A percentile compares a stretch with the other conserved stretches of the same genome.
phyloP scores from a whole-genome alignment of 2,888 invertebrate genomes.

The Orthosia gracilis region DNA sequence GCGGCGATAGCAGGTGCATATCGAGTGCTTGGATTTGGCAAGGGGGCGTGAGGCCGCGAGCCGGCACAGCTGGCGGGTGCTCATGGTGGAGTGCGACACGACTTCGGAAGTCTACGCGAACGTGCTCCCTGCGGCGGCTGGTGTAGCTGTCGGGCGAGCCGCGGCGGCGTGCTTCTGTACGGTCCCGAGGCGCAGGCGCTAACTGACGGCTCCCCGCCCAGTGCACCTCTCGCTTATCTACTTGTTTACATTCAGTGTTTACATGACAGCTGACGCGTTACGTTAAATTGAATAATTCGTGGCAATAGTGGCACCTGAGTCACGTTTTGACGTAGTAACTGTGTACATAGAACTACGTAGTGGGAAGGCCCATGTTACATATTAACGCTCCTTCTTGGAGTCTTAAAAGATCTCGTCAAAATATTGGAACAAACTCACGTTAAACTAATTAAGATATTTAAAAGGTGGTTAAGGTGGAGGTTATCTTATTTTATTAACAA shows the following conservation, averaged over 20 bases:
- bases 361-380: conserved; percentile 43
- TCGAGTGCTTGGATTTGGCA: conserved; percentile 70
- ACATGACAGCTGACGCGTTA: conserved; percentile 78
- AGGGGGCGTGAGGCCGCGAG: conserved; percentile 73
- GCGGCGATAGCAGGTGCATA: conserved; percentile 77
- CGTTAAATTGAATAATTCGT: conserved; percentile 70
- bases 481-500: not conserved
- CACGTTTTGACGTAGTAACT: conserved; percentile 49
- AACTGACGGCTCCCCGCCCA: conserved; percentile 78
- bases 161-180: conserved; percentile 77
- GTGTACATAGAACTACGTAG: conserved; percentile 25
- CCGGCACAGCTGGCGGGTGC: conserved; percentile 84
- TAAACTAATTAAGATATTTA: not conserved
- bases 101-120: conserved; percentile 60
- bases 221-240: conserved; percentile 79
- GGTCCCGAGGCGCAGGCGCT: conserved; percentile 84
- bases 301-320: conserved; percentile 55
- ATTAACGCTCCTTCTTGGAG: not conserved
- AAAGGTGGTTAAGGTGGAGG: conserved; percentile 22
- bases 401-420: not conserved
- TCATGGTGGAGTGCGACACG: conserved; percentile 75
- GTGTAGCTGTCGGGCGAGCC: conserved; percentile 49
- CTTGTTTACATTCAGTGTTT: conserved; percentile 80
- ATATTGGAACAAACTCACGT: not conserved
- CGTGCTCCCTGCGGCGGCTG: conserved; percentile 33